phyloP scores from a whole-genome alignment of 2,797 vertebrate species.

The Gambelia wislizenii region DNA sequence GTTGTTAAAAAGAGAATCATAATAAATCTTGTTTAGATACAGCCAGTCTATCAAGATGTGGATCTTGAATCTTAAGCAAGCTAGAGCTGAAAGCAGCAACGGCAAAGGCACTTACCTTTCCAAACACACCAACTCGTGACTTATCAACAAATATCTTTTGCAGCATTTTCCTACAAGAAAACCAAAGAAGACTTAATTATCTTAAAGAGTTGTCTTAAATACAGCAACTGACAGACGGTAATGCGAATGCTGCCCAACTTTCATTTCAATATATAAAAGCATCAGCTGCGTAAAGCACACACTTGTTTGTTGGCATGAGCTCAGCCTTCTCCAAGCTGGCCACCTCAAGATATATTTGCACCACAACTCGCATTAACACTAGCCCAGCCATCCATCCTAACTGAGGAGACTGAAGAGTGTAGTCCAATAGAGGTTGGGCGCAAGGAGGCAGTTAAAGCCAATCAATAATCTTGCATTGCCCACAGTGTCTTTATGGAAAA shows the following conservation, averaged over 20 bases:
- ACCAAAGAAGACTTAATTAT: neutral
- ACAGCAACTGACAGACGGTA: neutral
- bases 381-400: neutral
- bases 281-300: neutral
- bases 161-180: constrained; percentile 80
- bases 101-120: constrained; percentile 83
- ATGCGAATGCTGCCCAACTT: neutral
- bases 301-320: too few species aligned
- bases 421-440: neutral
- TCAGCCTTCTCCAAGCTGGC: neutral
- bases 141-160: constrained; percentile 89
- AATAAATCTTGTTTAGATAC: neutral
- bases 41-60: neutral
- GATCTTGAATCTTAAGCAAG: neutral
- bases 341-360: neutral
- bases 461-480: neutral
- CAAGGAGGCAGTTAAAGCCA: neutral
- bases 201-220: constrained; percentile 1
- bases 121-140: constrained; percentile 91
- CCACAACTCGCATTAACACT: neutral
- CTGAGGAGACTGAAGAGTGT: neutral
- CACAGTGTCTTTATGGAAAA: neutral
- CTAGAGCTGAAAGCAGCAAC: neutral
- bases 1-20: constrained; percentile 9
- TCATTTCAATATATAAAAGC: neutral